Base-by-base conservation (phyloP, 2,888 invertebrate species). In the Lasioglossum oenotherae region DNA sequence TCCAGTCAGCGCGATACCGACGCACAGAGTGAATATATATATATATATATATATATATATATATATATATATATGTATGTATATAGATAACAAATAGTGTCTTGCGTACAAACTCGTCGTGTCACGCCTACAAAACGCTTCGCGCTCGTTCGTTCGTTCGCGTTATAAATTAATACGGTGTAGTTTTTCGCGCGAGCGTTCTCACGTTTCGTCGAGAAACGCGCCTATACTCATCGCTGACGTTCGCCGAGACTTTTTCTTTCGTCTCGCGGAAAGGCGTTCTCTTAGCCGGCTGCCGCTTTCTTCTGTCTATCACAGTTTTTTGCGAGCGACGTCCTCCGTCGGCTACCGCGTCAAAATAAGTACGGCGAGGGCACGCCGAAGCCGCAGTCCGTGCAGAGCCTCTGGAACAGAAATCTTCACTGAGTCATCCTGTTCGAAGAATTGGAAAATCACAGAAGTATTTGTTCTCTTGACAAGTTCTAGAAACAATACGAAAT, bases 351-450 rank as follows among this genome's bases (percentile, higher is more conserved):
- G 31, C 27, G 74, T 87, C 81, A 90, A 71, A 92, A 90, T 27
- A 89, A 80, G 53, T 89, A 91, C 44, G 90, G 90, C 79, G 90
- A 92, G 4, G 92, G 93, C 74, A 93, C 90, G 38, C 84, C 80
- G 53, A 93, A 93, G 38, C 88, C 88, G 78, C 93, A 93, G 1
- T 92, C 88, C 23, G 82, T 60, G 84, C 93, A 93, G 44, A 35
- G 71, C 84, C 88, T 91, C 93, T 93, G 88, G 27, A 81, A 87
- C 79, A 53, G 35, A 72, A 38, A 31, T 14, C 27, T 27, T 60
- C 60, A n/a, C 23, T 53, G 53, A n/a, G 53, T 53, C 23, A 53
- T 53, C 3, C 53, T n/a, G n/a, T n/a, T n/a, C 53, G 23, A 53
- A 53, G 23, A 14, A 27, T 27, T 27, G 1, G 12, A n/a, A 27